Base-by-base conservation (phyloP, 2,888 invertebrate species). In the Helobdella robusta region DNA sequence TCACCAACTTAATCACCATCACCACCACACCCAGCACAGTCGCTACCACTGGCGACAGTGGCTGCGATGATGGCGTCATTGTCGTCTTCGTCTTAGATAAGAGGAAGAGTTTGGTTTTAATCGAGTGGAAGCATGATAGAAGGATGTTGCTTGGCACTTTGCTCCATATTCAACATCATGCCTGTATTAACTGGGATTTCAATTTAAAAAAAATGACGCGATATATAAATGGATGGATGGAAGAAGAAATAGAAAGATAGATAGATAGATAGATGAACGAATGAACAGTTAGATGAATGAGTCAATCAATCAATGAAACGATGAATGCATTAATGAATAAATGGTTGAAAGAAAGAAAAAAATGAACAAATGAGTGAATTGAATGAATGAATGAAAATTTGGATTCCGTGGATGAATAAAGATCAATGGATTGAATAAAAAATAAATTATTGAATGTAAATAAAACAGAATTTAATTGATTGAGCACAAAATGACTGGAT, bases 161-260 rank as follows among this genome's bases (percentile, higher is more conserved):
- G n/a, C n/a, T n/a, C n/a, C n/a, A n/a, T n/a, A n/a, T n/a, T n/a
- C n/a, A n/a, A n/a, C n/a, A n/a, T n/a, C n/a, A n/a, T n/a, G n/a
- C n/a, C n/a, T n/a, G n/a, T n/a, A n/a, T n/a, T n/a, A n/a, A n/a
- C n/a, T n/a, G n/a, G n/a, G n/a, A n/a, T n/a, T n/a, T n/a, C n/a
- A n/a, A n/a, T n/a, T n/a, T n/a, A n/a, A n/a, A n/a, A n/a, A n/a
- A n/a, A n/a, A n/a, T n/a, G n/a, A n/a, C n/a, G n/a, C n/a, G n/a
- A 18, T 50, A 25, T n/a, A 50, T 50, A 25, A 25, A 18, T 50
- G 50, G 50, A 50, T 50, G 50, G 50, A 50, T 50, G 50, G 50
- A 50, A 23, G 50, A 25, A 50, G n/a, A 25, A 25, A 18, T 50
- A 25, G 50, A 18, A 23, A 25, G 50, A 50, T 50, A 25, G 50